Conservation (phyloP, 92 coral and sea anemone species). For the Paragorgia papillata region DNA sequence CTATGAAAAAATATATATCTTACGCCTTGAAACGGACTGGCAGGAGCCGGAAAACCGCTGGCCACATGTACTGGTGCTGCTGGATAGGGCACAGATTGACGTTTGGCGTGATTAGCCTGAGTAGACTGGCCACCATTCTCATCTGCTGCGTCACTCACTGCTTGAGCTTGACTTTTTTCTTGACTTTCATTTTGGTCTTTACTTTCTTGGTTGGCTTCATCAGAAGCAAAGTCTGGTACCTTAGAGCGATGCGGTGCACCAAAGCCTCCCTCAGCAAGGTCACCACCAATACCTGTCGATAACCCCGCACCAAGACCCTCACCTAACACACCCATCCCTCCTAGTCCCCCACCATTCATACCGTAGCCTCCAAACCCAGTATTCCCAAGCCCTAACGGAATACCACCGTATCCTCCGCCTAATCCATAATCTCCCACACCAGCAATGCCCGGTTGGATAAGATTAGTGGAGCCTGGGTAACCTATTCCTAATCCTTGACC, state of each 20-base stretch:
- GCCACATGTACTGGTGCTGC: not conserved
- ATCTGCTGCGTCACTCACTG: not conserved
- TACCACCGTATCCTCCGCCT: conserved; percentile 39
- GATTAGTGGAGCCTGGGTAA: conserved; percentile 35
- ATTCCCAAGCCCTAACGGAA: conserved; percentile 29
- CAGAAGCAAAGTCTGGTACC: not conserved
- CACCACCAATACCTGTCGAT: conserved; percentile 38
- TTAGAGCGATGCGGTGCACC: conserved; percentile 5
- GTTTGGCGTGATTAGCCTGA: not conserved
- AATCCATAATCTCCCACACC: conserved; percentile 40
- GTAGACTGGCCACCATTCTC: not conserved
- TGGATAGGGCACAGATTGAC: conserved; percentile 7
- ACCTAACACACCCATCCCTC: conserved; percentile 97
- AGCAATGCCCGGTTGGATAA: conserved; percentile 36
- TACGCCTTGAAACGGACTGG: not conserved
- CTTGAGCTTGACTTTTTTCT: not conserved
- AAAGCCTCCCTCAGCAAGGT: conserved; percentile 35
- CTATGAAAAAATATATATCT: not conserved
- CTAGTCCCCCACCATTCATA: conserved; percentile 66
- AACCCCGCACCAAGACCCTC: conserved; percentile 85
- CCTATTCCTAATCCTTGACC: conserved; percentile 55
- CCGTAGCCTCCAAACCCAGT: conserved; percentile 32
- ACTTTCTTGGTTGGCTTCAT: not conserved
- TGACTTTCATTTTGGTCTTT: not conserved
- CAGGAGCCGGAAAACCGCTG: not conserved